These are phyloP conservation scores for Agapetus fuscipes DNA, from an alignment of 2,888 invertebrate species.

Conservation along the genomic window DNA sequence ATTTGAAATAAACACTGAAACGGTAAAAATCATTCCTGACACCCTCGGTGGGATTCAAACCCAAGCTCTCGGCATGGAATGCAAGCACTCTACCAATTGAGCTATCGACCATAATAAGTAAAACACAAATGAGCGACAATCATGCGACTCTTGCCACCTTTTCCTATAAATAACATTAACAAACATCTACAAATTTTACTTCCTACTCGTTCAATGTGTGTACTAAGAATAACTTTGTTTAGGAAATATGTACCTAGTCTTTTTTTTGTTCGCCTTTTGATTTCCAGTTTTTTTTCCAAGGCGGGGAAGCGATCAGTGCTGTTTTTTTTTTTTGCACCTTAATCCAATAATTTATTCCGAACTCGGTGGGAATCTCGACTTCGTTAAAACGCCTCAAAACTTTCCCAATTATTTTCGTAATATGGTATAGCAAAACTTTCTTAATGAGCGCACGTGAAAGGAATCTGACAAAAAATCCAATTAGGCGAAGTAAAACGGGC, in stretches of 20 bases:
- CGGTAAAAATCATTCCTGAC: too few species aligned
- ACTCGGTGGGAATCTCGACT: slow-evolving; percentile 17
- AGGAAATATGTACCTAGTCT: not conserved
- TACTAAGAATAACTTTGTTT: not conserved
- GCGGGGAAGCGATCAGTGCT: not conserved
- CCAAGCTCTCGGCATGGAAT: too few species aligned
- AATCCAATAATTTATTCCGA: slow-evolving; percentile 20
- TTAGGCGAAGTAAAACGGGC: slow-evolving; percentile 12
- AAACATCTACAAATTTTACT: not conserved
- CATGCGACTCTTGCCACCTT: not conserved
- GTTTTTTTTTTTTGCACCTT: slow-evolving; percentile 3
- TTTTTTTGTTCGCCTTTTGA: too few species aligned
- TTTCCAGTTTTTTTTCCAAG: too few species aligned
- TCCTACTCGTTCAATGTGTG: not conserved
- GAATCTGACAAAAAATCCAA: slow-evolving; percentile 20
- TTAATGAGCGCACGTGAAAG: slow-evolving; percentile 20
- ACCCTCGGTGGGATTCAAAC: too few species aligned
- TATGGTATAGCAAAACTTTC: slow-evolving; percentile 20
- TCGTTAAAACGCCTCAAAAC: slow-evolving; percentile 19
- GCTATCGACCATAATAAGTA: too few species aligned
- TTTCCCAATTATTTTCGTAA: slow-evolving; percentile 22
- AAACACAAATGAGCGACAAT: too few species aligned
- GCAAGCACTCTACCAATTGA: too few species aligned
- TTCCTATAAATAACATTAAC: not conserved
- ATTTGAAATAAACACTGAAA: too few species aligned